Percentiles rank a stretch among this genome's conserved stretches.
Evolutionary conservation across 37 sponge, comb jelly and placozoan genomes (phyloP).

Genomic region (Theonella swinhoei): DNA sequence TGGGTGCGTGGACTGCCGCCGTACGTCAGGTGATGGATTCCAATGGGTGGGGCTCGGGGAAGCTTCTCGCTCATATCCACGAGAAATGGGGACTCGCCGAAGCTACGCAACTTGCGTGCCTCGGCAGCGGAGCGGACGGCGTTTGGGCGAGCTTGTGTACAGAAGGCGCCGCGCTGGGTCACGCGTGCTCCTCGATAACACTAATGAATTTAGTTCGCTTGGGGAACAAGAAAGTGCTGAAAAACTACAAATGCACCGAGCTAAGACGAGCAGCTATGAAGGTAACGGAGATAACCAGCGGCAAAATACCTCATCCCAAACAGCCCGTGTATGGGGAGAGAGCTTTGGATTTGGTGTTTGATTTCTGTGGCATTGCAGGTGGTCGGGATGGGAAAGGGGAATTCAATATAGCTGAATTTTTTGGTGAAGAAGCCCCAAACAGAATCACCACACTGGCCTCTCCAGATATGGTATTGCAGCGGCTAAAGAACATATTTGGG

Average conservation of each 20-base stretch:
- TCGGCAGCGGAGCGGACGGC: conserved; percentile 82
- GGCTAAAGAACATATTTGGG: conserved; percentile 69
- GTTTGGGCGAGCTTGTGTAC: conserved; percentile 88
- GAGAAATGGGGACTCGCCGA: conserved; percentile 84
- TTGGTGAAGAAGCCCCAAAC: conserved; percentile 61
- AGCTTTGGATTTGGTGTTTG: conserved; percentile 79
- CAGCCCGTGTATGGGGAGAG: conserved; percentile 80
- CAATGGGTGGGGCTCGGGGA: conserved; percentile 72
- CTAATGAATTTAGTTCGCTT: conserved; percentile 86
- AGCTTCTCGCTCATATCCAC: conserved; percentile 76
- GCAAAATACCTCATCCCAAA: conserved; percentile 65
- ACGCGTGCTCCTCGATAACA: conserved; percentile 80
- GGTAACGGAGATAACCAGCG: conserved; percentile 81
- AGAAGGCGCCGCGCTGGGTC: conserved; percentile 91
- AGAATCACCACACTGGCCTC: conserved; percentile 82
- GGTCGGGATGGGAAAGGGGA: conserved; percentile 45
- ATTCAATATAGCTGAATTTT: conserved; percentile 84
- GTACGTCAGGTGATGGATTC: conserved; percentile 69
- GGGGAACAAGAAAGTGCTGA: conserved; percentile 70
- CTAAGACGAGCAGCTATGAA: conserved; percentile 70
- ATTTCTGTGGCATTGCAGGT: conserved; percentile 46
- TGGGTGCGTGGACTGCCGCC: conserved; percentile 79
- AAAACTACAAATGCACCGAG: conserved; percentile 74
- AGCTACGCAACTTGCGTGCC: conserved; percentile 73
- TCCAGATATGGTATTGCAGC: conserved; percentile 64